Conservation (phyloP, 2,113 vertebrate species). For the Macrotus californicus region DNA sequence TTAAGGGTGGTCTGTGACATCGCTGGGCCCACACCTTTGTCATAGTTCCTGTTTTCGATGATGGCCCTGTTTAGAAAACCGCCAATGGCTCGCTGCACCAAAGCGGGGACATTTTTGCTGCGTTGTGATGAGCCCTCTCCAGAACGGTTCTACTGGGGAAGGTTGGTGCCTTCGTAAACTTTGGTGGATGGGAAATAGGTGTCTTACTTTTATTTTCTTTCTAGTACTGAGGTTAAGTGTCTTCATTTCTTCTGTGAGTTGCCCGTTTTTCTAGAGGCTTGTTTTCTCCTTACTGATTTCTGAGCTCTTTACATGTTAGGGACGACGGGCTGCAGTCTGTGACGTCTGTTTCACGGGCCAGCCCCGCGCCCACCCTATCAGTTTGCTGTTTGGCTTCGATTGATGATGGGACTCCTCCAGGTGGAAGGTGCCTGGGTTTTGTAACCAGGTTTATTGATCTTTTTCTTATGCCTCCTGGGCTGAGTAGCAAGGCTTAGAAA, state of each 20-base stretch:
- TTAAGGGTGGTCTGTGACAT: neutral
- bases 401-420: neutral
- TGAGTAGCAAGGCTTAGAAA: neutral
- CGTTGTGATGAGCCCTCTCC: neutral
- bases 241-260: neutral
- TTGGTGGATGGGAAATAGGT: neutral
- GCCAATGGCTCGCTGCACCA: neutral
- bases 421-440: neutral
- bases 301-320: neutral
- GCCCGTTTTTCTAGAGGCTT: neutral
- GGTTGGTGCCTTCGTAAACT: neutral
- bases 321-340: neutral
- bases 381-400: neutral
- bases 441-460: neutral
- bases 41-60: neutral
- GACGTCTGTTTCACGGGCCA: neutral
- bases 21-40: neutral
- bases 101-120: neutral
- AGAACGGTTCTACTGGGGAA: neutral
- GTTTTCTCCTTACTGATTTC: neutral
- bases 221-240: neutral
- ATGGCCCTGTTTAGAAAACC: neutral
- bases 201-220: neutral
- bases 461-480: neutral
- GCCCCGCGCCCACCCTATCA: neutral